A percentile compares a stretch with the other conserved stretches of the same genome.
phyloP scores from a whole-genome alignment of 1,140 invertebrate species.

The Chelonus insularis region DNA sequence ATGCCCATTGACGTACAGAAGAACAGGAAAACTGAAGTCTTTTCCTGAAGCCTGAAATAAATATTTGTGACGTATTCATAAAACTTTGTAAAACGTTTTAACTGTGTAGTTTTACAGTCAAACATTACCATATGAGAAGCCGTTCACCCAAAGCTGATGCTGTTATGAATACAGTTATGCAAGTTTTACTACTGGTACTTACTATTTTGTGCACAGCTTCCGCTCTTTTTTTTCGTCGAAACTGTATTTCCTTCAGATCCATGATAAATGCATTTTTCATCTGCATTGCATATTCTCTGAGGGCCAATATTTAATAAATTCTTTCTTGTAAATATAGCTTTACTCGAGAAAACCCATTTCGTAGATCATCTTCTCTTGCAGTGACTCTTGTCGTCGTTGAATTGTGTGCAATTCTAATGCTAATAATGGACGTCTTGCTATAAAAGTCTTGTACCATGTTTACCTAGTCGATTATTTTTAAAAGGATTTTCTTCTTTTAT shows the following conservation, averaged over 20 bases:
- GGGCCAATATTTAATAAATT: conserved; percentile 33
- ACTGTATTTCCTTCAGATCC: conserved; percentile 42
- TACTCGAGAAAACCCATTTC: conserved; percentile 37
- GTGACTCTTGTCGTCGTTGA: conserved; percentile 32
- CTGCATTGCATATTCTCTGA: conserved; percentile 41
- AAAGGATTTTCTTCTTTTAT: conserved; percentile 39
- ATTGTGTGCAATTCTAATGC: conserved; percentile 40
- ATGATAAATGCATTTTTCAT: conserved; percentile 46
- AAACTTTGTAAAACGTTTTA: conserved; percentile 34
- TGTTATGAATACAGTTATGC: conserved; percentile 40
- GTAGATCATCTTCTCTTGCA: conserved; percentile 33
- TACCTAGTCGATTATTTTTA: conserved; percentile 36
- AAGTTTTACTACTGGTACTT: conserved; percentile 37
- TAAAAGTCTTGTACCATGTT: conserved; percentile 41
- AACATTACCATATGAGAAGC: conserved; percentile 43
- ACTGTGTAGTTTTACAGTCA: conserved; percentile 38
- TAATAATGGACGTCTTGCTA: conserved; percentile 35
- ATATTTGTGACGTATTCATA: conserved; percentile 15
- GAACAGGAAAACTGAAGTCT: too few relatives aligned
- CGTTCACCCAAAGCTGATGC: conserved; percentile 39
- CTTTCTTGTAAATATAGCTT: conserved; percentile 30
- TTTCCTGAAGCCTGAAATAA: not conserved
- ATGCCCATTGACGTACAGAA: too few relatives aligned
- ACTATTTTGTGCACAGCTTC: conserved; percentile 45
- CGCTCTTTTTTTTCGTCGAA: conserved; percentile 39